phyloP scores from a whole-genome alignment of 2,888 invertebrate genomes.

The Ypsolopha scabrella region DNA sequence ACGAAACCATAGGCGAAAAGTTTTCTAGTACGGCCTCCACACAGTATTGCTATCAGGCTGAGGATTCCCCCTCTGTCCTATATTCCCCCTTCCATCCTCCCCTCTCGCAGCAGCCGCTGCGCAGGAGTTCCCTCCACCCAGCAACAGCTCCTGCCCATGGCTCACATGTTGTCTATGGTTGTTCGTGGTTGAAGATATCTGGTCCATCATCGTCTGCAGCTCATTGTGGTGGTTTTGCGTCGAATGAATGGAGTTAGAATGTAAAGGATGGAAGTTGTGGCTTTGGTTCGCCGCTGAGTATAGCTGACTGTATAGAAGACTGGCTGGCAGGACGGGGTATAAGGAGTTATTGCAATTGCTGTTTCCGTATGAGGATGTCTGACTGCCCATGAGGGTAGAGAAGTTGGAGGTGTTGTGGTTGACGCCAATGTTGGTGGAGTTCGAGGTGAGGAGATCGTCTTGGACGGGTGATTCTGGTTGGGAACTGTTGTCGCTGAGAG shows the following conservation, averaged over 20 bases:
- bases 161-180: slow-evolving; percentile 60
- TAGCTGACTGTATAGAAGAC: slow-evolving; percentile 85
- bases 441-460: slow-evolving; percentile 78
- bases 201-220: slow-evolving; percentile 82
- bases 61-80: slow-evolving; percentile 71
- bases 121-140: slow-evolving; percentile 70
- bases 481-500: slow-evolving; percentile 85
- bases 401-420: slow-evolving; percentile 75
- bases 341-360: slow-evolving; percentile 79
- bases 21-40: slow-evolving; percentile 79
- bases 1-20: too few relatives aligned
- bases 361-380: slow-evolving; percentile 69
- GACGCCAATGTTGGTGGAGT: slow-evolving; percentile 71
- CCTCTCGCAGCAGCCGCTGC: slow-evolving; percentile 69
- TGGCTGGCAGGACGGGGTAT: slow-evolving; percentile 84
- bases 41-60: slow-evolving; percentile 77
- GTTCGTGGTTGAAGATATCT: slow-evolving; percentile 75
- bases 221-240: slow-evolving; percentile 77
- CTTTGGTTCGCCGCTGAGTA: slow-evolving; percentile 84
- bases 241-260: slow-evolving; percentile 74
- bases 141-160: slow-evolving; percentile 56
- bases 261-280: slow-evolving; percentile 78
- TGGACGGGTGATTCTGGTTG: slow-evolving; percentile 87
- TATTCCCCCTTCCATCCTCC: slow-evolving; percentile 67
- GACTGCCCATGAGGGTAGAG: slow-evolving; percentile 73